These are phyloP conservation scores for Pseudomugil gertrudae DNA, from an alignment of 2,797 vertebrate genomes.

Conservation along the genomic window DNA sequence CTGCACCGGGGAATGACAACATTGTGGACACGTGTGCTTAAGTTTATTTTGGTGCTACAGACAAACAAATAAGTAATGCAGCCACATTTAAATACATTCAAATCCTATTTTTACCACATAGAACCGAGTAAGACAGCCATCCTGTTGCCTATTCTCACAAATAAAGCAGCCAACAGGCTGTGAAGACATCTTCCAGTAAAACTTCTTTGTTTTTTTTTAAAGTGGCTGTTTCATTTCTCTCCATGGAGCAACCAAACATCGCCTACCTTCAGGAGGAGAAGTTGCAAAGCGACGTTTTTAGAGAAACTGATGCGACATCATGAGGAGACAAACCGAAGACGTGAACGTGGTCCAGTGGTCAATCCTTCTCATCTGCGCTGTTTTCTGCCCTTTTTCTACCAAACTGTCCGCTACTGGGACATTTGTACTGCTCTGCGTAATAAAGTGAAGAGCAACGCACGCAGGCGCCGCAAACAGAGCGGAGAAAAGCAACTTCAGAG, in stretches of 20 bases:
- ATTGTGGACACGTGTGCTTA: background rate
- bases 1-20: background rate
- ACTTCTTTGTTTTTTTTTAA: too few species aligned
- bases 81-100: background rate
- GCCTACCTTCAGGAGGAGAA: constrained; percentile 60
- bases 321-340: too few species aligned
- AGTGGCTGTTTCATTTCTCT: background rate
- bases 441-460: background rate
- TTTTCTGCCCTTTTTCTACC: background rate
- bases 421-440: background rate
- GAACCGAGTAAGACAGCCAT: background rate
- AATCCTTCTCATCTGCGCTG: constrained; percentile 3
- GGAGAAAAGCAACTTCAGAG: background rate
- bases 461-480: constrained; percentile 10
- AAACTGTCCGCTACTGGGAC: background rate
- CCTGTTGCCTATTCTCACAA: background rate
- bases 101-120: background rate
- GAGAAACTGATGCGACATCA: background rate
- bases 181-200: background rate
- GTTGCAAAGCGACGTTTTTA: constrained; percentile 26
- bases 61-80: background rate
- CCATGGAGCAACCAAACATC: constrained; percentile 4
- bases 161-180: background rate
- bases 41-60: background rate
- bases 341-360: background rate